Conservation (phyloP, 2,797 vertebrate species). For the Fringilla coelebs region DNA sequence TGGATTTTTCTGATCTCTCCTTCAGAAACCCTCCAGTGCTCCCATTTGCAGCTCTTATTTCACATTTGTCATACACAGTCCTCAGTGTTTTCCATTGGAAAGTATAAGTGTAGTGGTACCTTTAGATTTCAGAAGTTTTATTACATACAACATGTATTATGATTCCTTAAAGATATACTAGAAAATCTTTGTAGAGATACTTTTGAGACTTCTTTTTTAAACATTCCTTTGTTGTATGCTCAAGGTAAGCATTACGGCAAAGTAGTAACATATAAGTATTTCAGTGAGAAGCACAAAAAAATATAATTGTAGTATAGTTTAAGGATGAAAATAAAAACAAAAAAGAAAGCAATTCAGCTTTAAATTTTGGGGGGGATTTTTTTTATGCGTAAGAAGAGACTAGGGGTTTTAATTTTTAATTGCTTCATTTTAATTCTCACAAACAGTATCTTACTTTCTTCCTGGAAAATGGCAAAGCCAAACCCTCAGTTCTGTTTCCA, state of each 20-base stretch:
- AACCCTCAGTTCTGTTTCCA: neutral
- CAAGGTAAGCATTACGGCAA: neutral
- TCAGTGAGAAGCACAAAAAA: neutral
- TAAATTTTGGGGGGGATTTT: accelerated
- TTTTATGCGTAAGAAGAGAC: neutral
- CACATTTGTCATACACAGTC: neutral
- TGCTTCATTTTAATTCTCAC: neutral
- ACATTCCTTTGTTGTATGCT: neutral
- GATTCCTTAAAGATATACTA: neutral
- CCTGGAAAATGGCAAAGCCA: neutral
- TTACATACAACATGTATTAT: neutral
- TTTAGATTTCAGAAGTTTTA: neutral
- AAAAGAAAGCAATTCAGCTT: neutral
- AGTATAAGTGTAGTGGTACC: neutral
- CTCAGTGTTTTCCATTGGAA: neutral
- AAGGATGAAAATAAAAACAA: neutral
- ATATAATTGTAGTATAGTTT: neutral
- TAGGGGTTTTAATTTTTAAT: neutral
- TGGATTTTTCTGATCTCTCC: neutral
- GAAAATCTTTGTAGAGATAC: neutral
- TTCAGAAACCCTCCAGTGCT: neutral
- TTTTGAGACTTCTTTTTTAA: neutral
- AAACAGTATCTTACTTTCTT: neutral
- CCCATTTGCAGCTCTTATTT: neutral
- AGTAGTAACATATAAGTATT: neutral